phyloP scores from a whole-genome alignment of 2,113 vertebrate species.

The Protobothrops mucrosquamatus region DNA sequence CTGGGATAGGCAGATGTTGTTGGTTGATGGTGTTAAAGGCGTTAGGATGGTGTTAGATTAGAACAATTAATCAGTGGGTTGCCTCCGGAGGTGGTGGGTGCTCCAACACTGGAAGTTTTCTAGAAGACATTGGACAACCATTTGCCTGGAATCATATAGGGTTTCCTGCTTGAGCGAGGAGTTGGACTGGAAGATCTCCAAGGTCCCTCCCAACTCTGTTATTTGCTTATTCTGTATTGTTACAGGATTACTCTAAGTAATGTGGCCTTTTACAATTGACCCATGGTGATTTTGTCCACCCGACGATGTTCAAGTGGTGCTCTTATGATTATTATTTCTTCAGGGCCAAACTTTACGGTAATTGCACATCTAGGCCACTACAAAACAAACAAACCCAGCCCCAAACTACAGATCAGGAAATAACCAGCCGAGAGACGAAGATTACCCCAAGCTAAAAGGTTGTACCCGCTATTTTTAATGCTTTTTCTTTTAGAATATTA shows the following conservation, averaged over 20 bases:
- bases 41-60: too few relatives aligned
- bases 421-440: not conserved
- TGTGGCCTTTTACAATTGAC: not conserved
- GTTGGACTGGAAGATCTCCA: too few relatives aligned
- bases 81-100: too few relatives aligned
- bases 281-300: not conserved
- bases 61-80: too few relatives aligned
- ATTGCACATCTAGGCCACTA: not conserved
- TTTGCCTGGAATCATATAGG: too few relatives aligned
- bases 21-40: too few relatives aligned
- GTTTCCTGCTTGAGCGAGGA: too few relatives aligned
- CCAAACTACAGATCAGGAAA: not conserved
- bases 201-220: too few relatives aligned
- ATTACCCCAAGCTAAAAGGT: not conserved
- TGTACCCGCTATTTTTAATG: not conserved
- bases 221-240: too few relatives aligned
- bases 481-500: conserved; percentile 6
- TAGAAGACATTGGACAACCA: too few relatives aligned
- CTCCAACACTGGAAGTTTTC: too few relatives aligned
- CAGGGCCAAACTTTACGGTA: not conserved
- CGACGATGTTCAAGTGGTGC: not conserved
- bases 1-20: too few relatives aligned
- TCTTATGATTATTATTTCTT: not conserved
- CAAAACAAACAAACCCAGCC: not conserved
- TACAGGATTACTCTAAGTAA: not conserved